Evolutionary conservation across 1,140 invertebrate genomes (phyloP).

Genomic region (Panagrolaimus sp.): DNA sequence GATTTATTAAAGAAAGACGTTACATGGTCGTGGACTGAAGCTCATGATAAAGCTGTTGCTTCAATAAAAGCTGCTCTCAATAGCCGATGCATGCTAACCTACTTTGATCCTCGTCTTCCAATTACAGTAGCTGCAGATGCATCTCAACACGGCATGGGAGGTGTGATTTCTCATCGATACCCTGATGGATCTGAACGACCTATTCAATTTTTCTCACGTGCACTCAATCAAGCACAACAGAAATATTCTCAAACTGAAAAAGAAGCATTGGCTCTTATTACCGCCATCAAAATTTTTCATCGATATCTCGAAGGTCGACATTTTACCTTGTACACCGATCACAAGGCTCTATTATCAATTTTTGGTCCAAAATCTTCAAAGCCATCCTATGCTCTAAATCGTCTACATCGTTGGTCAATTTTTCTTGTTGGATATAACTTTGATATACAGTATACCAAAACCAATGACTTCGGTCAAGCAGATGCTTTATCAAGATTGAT

Average conservation of each 20-base stretch:
- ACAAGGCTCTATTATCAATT: constrained; percentile 24
- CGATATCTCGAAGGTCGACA: constrained; percentile 59
- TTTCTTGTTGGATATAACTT: constrained; percentile 20
- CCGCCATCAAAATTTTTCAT: constrained; percentile 59
- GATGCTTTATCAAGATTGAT: constrained; percentile 26
- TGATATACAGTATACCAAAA: constrained; percentile 15
- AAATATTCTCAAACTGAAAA: constrained; percentile 62
- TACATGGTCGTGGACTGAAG: constrained; percentile 35
- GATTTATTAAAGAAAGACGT: constrained; percentile 29
- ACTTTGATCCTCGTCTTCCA: constrained; percentile 58
- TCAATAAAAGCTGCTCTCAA: constrained; percentile 48
- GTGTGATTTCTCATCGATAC: constrained; percentile 59
- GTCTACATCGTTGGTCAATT: constrained; percentile 21
- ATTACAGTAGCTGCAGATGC: constrained; percentile 62
- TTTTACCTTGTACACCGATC: constrained; percentile 56
- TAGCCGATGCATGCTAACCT: constrained; percentile 44
- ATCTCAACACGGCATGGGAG: constrained; percentile 60
- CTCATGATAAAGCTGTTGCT: constrained; percentile 41
- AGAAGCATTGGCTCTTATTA: constrained; percentile 60
- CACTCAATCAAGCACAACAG: constrained; percentile 13
- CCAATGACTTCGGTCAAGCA: constrained; percentile 20
- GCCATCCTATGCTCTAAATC: not conserved
- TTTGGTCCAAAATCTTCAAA: too few species aligned
- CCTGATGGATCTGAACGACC: constrained; percentile 58
- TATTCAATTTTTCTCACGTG: constrained; percentile 55